Conservation (phyloP, 2,888 invertebrate species). For the Phrixothrix hirtus region DNA sequence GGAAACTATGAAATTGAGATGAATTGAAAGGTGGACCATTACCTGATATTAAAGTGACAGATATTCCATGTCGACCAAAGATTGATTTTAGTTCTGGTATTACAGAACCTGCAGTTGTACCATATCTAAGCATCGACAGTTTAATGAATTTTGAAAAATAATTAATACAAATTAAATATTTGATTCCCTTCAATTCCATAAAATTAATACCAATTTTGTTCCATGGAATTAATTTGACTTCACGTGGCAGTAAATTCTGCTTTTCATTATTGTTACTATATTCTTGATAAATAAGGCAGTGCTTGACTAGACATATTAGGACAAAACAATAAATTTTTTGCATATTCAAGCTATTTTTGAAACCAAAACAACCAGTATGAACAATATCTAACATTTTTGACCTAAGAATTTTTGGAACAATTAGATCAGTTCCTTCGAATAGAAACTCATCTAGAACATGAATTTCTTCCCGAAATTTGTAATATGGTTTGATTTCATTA, state of each 20-base stretch:
- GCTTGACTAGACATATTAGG: background rate
- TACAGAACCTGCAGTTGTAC: no score
- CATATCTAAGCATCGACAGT: background rate
- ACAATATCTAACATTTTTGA: no score
- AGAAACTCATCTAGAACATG: background rate
- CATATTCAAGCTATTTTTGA: constrained; percentile 3
- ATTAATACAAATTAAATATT: constrained; percentile 3
- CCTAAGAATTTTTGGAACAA: background rate
- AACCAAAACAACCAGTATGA: constrained; percentile 1
- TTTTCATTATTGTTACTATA: constrained; percentile 5
- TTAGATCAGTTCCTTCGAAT: background rate
- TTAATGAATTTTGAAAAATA: constrained; percentile 3
- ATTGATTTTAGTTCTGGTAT: no score
- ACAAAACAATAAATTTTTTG: background rate
- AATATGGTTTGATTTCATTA: constrained; percentile 3
- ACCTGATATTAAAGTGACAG: constrained; percentile 1
- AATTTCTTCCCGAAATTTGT: no score
- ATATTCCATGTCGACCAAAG: constrained; percentile 2
- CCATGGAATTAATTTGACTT: constrained; percentile 4
- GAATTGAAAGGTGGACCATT: constrained; percentile 1
- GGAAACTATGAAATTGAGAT: background rate
- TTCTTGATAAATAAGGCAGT: constrained; percentile 7
- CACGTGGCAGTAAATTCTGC: constrained; percentile 3
- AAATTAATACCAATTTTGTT: no score
- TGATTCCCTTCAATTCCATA: no score